These are phyloP conservation scores for Iguana delicatissima DNA, from an alignment of 2,797 vertebrate genomes.

Conservation along the genomic window DNA sequence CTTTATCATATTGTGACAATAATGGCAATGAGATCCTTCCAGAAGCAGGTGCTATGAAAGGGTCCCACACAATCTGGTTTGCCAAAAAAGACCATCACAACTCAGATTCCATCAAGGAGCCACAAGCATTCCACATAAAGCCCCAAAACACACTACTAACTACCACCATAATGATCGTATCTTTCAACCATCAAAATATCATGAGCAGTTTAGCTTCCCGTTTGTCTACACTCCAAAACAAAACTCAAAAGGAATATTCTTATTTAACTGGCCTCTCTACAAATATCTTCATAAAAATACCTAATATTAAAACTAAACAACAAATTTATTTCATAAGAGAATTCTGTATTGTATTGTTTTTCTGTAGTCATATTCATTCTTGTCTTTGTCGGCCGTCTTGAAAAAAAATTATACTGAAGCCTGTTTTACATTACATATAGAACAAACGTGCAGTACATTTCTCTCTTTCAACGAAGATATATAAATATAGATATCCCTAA, in stretches of 20 bases:
- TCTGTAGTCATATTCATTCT: neutral
- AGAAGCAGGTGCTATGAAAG: neutral
- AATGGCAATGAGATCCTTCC: neutral
- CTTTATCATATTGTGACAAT: neutral
- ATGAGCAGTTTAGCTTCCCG: neutral
- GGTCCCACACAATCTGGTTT: neutral
- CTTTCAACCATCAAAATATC: neutral
- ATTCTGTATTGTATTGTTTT: neutral
- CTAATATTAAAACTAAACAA: constrained; percentile 47
- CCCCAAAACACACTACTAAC: neutral
- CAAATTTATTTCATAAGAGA: neutral
- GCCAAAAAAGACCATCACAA: neutral
- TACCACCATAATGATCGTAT: neutral
- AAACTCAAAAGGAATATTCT: neutral
- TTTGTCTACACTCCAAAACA: neutral
- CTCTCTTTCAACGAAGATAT: neutral
- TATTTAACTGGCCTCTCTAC: neutral
- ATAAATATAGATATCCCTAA: constrained; percentile 40
- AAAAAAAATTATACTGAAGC: neutral
- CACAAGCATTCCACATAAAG: neutral
- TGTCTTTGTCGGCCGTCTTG: neutral
- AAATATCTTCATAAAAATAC: constrained; percentile 21
- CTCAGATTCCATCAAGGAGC: neutral
- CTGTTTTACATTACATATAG: no score
- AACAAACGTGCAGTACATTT: no score